Evolutionary conservation across 2,113 vertebrate species (phyloP), one percentile per base, ranked within the genome.

Genomic region (Speoplatyrhinus poulsoni): DNA sequence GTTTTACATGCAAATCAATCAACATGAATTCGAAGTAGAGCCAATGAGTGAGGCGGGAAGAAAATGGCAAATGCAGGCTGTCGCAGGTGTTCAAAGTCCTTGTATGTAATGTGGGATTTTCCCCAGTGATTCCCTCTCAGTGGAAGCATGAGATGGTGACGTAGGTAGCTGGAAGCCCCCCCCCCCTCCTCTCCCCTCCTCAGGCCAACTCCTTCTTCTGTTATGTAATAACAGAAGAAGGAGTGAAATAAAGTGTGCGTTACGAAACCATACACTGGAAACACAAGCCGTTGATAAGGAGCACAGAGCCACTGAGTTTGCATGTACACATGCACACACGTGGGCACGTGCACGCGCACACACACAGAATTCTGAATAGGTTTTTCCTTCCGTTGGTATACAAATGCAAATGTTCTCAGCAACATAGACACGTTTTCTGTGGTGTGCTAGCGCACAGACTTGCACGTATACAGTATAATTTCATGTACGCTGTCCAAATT

Each of bases 261-360:
- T 91, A 91, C 77, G 79, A 92, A 92, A 91, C 87, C 82, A 82
- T 85, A 83, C 82, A 85, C 73, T 86, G 86, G 76, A 89, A 87
- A 89, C 84, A 87, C 70, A 12, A 73, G 84, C 62, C 75, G 72
- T 67, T 77, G 71, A 82, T 76, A 73, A 79, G 65, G 10, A 62
- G 32, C 50, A 53, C 36, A 59, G 59, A 63, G 73, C 61, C 52
- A 48, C 60, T 32, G 69, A 67, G 59, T 69, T 59, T 47, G 67
- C 55, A 19, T 63, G 56, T 62, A 53, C 69, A 66, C 46, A 75
- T 46, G 62, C 53, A 65, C 67, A 73, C 55, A 81, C 60, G 26
- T 26, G 26, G 26, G 26, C 26, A 26, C 26, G 26, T 26, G 26
- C 26, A 26, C 26, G 26, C 2, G 26, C 26, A 52, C 48, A 13